Evolutionary conservation across 2,888 invertebrate species (phyloP).

Genomic region (Cordilura impudica): DNA sequence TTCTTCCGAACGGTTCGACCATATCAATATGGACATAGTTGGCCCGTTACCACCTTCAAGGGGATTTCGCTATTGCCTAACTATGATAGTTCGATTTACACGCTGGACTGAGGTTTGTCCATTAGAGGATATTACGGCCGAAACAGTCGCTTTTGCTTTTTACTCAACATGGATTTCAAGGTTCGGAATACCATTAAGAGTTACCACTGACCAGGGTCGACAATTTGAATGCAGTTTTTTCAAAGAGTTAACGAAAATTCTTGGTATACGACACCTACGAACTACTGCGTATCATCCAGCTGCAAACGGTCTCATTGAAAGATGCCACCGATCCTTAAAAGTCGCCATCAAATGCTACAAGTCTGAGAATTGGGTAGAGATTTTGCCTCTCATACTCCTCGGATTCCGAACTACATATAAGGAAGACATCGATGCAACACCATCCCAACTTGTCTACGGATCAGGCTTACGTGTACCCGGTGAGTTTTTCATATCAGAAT

Average conservation of each 20-base stretch:
- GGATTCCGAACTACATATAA: slow-evolving; percentile 8
- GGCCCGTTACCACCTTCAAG: not conserved
- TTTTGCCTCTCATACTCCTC: not conserved
- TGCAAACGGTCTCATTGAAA: not conserved
- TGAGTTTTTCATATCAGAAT: no score
- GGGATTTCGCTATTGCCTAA: slow-evolving; percentile 6
- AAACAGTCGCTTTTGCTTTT: slow-evolving; percentile 4
- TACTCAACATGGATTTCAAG: no score
- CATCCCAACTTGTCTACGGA: slow-evolving; percentile 4
- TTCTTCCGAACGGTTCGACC: slow-evolving; percentile 34
- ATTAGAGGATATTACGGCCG: slow-evolving; percentile 30
- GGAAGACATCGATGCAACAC: slow-evolving; percentile 27
- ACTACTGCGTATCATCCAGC: slow-evolving; percentile 45
- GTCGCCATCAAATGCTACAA: no score
- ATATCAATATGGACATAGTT: slow-evolving; percentile 32
- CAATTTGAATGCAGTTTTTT: slow-evolving; percentile 52
- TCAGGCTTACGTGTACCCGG: no score
- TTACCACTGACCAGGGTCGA: slow-evolving; percentile 46
- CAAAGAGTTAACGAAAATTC: slow-evolving; percentile 33
- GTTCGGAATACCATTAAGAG: slow-evolving; percentile 32
- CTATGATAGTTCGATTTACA: slow-evolving; percentile 34
- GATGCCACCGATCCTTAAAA: not conserved
- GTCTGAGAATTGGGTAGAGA: slow-evolving; percentile 13
- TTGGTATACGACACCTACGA: slow-evolving; percentile 32
- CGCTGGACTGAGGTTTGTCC: slow-evolving; percentile 44